These are phyloP conservation scores for Rhinopomastus cyanomelas DNA, from an alignment of 2,113 vertebrate genomes.

Conservation along the genomic window DNA sequence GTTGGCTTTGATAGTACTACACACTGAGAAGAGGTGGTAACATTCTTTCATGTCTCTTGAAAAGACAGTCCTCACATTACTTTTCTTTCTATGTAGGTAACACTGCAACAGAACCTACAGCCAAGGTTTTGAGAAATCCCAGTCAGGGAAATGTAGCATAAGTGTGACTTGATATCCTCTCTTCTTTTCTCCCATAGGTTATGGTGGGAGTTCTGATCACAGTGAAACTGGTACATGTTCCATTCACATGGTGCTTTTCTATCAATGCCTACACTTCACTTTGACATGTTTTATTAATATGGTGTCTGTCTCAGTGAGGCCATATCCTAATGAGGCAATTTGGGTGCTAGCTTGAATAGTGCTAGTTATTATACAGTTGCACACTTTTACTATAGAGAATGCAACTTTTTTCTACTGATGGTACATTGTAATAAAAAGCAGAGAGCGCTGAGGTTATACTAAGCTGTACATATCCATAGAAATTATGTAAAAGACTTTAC, in stretches of 20 bases:
- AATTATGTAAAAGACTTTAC: neutral
- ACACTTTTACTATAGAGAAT: neutral
- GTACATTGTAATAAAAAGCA: neutral
- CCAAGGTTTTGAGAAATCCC: neutral
- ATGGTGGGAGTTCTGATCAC: neutral
- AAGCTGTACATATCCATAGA: neutral
- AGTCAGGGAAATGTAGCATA: neutral
- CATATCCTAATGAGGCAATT: neutral
- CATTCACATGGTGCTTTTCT: neutral
- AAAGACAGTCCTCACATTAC: neutral
- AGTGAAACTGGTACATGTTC: neutral
- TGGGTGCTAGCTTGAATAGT: neutral
- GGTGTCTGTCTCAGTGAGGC: neutral
- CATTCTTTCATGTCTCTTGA: neutral
- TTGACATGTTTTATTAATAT: neutral
- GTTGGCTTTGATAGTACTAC: neutral
- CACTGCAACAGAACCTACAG: neutral
- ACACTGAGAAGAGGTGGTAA: neutral
- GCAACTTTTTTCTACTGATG: neutral
- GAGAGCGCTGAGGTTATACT: neutral
- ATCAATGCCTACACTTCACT: neutral
- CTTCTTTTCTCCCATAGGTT: neutral
- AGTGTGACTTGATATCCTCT: neutral
- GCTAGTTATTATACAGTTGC: neutral
- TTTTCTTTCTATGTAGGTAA: neutral